Percentiles rank a stretch among this genome's conserved stretches.
Evolutionary conservation across 1,140 invertebrate genomes (phyloP).

Genomic region (Subanguina moxae): DNA sequence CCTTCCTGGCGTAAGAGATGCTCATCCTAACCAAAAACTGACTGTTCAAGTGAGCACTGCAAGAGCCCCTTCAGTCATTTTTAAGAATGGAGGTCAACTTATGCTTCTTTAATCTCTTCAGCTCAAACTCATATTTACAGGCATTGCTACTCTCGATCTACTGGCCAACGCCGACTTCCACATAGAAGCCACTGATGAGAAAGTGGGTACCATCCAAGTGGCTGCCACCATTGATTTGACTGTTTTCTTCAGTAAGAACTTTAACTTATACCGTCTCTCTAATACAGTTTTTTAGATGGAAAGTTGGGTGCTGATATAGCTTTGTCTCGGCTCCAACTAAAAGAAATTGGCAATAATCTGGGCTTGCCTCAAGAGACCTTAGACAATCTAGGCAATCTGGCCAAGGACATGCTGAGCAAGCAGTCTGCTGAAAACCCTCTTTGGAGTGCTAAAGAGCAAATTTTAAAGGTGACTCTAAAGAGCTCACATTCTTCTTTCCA

Average conservation of each 20-base stretch:
- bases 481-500: neutral
- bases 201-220: slow-evolving; percentile 38
- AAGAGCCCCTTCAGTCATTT: slow-evolving; percentile 44
- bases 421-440: neutral
- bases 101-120: neutral
- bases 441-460: neutral
- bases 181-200: slow-evolving; percentile 40
- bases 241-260: slow-evolving; percentile 11
- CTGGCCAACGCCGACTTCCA: slow-evolving; percentile 46
- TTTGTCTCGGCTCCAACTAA: slow-evolving; percentile 39
- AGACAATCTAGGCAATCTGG: slow-evolving; percentile 48
- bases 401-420: slow-evolving; percentile 38
- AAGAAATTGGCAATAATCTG: slow-evolving; percentile 37
- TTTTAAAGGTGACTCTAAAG: neutral
- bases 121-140: neutral
- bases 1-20: slow-evolving; percentile 45
- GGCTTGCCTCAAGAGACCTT: slow-evolving; percentile 50
- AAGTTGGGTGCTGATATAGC: slow-evolving; percentile 24
- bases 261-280: neutral
- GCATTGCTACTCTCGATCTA: slow-evolving; percentile 38
- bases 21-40: slow-evolving; percentile 49
- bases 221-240: slow-evolving; percentile 30
- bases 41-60: slow-evolving; percentile 38
- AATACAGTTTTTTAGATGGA: neutral
- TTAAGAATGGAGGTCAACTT: slow-evolving; percentile 37